phyloP scores from a whole-genome alignment of 2,888 invertebrate genomes.

The Drosophila paucipuncta region DNA sequence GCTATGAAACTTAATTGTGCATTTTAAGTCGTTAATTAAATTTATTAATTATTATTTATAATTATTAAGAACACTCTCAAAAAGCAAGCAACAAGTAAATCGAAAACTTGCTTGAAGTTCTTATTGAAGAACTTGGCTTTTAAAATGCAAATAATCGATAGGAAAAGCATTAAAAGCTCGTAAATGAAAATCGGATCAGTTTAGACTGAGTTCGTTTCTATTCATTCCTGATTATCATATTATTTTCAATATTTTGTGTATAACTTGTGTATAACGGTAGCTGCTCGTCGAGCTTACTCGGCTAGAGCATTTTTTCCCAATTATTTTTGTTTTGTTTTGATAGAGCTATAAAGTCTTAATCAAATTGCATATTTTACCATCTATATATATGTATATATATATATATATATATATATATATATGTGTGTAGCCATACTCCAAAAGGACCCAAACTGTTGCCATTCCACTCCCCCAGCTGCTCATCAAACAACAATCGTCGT shows the following conservation, averaged over 20 bases:
- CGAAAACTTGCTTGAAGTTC: too few relatives aligned
- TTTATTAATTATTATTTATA: background rate
- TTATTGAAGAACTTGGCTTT: too few relatives aligned
- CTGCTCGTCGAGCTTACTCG: background rate
- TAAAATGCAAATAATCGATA: background rate
- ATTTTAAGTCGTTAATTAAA: background rate
- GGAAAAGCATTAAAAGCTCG: background rate
- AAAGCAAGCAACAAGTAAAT: background rate
- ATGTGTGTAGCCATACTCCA: background rate
- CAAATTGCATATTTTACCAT: slow-evolving; percentile 64
- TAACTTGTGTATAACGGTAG: background rate
- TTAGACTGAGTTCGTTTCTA: background rate
- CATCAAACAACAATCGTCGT: slow-evolving; percentile 9
- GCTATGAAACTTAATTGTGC: slow-evolving; percentile 6
- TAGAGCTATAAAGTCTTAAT: slow-evolving; percentile 31
- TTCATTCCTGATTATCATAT: background rate
- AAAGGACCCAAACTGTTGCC: slow-evolving; percentile 1
- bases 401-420: background rate
- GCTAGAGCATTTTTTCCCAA: background rate
- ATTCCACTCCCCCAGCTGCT: background rate
- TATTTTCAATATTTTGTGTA: background rate
- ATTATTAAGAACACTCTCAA: background rate
- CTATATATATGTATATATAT: background rate
- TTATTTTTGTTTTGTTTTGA: slow-evolving; percentile 4
- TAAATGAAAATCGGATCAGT: background rate